Base-by-base conservation (phyloP, 2,888 invertebrate species). In the Ichneumon xanthorius region DNA sequence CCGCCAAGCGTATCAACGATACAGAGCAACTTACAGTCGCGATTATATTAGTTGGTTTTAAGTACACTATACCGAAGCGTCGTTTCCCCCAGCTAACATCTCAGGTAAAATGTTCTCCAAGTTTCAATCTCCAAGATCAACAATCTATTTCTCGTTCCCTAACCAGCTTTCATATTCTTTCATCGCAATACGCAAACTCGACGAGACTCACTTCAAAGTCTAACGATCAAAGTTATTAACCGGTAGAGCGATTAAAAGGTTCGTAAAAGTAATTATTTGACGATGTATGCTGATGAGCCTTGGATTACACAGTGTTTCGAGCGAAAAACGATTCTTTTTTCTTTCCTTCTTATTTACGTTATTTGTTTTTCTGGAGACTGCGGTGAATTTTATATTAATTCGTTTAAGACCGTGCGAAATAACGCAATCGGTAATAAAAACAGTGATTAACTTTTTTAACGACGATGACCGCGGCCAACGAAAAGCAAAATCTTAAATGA, bases 1-100 rank as follows among this genome's bases (percentile, higher is more conserved):
- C 58, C 70, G 61, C 58, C 78, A 79, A 61, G 48, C 22, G 61
- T 70, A 33, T 58, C 40, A 70, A 70, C 61, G 26, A 30, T 58
- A 68, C 33, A 58, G 9, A 26, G 11, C 58, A 11, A 58, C 26
- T n/a, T n/a, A 65, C 37, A 37, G 37, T 37, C n/a, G 37, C 30
- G 71, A 50, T 53, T 71, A 71, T 33, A 58, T 26, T 26, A 58
- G 26, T 26, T 14, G 11, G 11, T 58, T 26, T 22, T 48, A 48
- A 48, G 16, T 16, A 58, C 22, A 58, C 26, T 58, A 1, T 58
- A 58, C 9, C 11, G 11, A 4, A 14, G 11, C 22, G 14, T 58
- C 22, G 9, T 26, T 58, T 58, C 3, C 22, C 2, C 4, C 58
- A 19, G 26, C 22, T 26, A 22, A 9, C 58, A 11, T 58, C 5